phyloP scores from a whole-genome alignment of 2,797 vertebrate species.

The Luscinia luscinia region DNA sequence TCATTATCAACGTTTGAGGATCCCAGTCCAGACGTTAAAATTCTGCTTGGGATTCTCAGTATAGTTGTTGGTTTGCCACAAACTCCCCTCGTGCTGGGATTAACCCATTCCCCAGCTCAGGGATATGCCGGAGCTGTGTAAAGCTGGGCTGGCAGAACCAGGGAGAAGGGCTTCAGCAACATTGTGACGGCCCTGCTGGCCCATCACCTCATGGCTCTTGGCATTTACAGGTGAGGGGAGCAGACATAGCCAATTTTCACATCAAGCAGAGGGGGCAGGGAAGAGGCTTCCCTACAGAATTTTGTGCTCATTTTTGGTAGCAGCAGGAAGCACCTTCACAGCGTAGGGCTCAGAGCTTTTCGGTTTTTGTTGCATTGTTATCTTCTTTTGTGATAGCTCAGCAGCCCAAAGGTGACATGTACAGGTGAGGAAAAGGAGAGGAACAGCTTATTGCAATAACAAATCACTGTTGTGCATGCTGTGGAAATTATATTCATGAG shows the following conservation, averaged over 20 bases:
- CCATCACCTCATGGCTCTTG: neutral
- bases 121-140: rapidly evolving
- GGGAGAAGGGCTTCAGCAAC: neutral
- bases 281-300: neutral
- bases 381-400: neutral
- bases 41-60: neutral
- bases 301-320: neutral
- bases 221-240: neutral
- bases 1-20: conserved; percentile 19
- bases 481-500: conserved; percentile 31
- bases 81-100: neutral
- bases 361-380: neutral
- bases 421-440: neutral
- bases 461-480: neutral
- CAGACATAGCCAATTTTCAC: neutral
- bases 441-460: neutral
- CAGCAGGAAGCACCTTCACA: neutral
- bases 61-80: neutral
- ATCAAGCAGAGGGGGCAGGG: neutral
- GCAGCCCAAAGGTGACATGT: neutral
- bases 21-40: conserved; percentile 42
- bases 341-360: neutral
- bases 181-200: neutral
- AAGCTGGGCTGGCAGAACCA: neutral
- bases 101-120: neutral